Evolutionary conservation across 1,140 invertebrate species (phyloP).

Genomic region (Bactericera cockerelli): DNA sequence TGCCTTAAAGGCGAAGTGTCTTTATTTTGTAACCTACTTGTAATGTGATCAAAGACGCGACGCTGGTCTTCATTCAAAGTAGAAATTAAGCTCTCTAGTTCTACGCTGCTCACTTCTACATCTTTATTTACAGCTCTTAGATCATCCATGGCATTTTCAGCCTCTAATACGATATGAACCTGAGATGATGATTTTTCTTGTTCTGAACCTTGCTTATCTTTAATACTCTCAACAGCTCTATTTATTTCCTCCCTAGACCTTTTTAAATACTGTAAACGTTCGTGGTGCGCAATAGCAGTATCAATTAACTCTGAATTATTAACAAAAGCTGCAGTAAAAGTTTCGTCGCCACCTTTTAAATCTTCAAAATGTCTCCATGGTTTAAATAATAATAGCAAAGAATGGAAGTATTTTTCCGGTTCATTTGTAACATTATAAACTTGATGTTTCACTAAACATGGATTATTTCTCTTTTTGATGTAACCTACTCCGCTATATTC

Average conservation of each 20-base stretch:
- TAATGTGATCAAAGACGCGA: conserved; percentile 22
- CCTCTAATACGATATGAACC: background rate
- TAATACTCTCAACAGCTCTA: no score
- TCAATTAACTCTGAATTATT: background rate
- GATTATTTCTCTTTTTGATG: conserved; percentile 1
- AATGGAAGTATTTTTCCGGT: conserved; percentile 14
- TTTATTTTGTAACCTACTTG: background rate
- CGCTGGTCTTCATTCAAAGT: conserved; percentile 24
- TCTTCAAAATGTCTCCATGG: conserved; percentile 10
- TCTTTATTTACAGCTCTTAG: background rate
- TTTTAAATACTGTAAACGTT: conserved; percentile 3
- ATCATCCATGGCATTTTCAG: background rate
- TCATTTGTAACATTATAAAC: background rate
- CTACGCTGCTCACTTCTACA: background rate
- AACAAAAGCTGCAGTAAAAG: conserved; percentile 3
- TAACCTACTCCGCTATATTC: background rate
- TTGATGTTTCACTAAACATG: conserved; percentile 8
- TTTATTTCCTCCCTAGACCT: no score
- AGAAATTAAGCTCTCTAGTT: conserved; percentile 20
- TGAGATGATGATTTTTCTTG: background rate
- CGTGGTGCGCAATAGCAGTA: conserved; percentile 17
- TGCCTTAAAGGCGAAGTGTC: conserved; percentile 4
- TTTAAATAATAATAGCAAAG: conserved; percentile 10
- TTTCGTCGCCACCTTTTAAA: conserved; percentile 3
- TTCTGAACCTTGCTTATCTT: no score